Percentiles rank a stretch among this genome's conserved stretches.
These are phyloP conservation scores for Columba guinea DNA, from an alignment of 2,797 vertebrate species.

Conservation along the genomic window DNA sequence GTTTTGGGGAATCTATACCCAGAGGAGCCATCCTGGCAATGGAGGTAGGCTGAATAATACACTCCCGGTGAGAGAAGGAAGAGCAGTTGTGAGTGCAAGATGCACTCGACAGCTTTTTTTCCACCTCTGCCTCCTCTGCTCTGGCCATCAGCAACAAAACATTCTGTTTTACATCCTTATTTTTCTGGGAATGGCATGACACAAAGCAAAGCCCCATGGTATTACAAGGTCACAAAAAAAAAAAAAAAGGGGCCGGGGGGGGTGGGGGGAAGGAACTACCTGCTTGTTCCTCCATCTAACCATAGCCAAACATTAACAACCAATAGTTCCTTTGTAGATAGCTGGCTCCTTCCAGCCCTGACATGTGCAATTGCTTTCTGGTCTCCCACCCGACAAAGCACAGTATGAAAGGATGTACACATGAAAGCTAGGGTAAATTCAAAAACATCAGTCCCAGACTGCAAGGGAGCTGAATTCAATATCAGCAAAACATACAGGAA, in stretches of 20 bases:
- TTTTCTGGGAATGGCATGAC: constrained; percentile 36
- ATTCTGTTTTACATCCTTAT: constrained; percentile 22
- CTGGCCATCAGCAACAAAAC: neutral
- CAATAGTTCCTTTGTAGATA: constrained; percentile 34
- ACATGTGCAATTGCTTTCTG: constrained; percentile 45
- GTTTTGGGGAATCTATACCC: neutral
- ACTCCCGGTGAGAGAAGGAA: neutral
- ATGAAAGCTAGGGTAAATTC: constrained; percentile 54
- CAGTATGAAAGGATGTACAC: constrained; percentile 69
- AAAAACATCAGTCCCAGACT: constrained; percentile 39
- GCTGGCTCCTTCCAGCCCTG: constrained; percentile 37
- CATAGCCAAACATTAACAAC: constrained; percentile 30
- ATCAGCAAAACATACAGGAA: constrained; percentile 41
- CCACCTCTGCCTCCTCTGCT: neutral
- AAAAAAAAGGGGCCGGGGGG: neutral
- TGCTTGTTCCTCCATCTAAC: constrained; percentile 35
- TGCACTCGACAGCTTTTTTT: neutral
- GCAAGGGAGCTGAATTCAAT: constrained; percentile 14
- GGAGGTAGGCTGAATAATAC: neutral
- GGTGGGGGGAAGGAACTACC: neutral
- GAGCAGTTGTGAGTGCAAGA: accelerated
- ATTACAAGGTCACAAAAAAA: constrained; percentile 23
- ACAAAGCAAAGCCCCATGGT: neutral
- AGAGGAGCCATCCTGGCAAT: neutral
- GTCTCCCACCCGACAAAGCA: constrained; percentile 54